Evolutionary conservation across 2,797 vertebrate genomes (phyloP), one percentile per base, ranked within the genome.

Genomic region (Capromys pilorides): DNA sequence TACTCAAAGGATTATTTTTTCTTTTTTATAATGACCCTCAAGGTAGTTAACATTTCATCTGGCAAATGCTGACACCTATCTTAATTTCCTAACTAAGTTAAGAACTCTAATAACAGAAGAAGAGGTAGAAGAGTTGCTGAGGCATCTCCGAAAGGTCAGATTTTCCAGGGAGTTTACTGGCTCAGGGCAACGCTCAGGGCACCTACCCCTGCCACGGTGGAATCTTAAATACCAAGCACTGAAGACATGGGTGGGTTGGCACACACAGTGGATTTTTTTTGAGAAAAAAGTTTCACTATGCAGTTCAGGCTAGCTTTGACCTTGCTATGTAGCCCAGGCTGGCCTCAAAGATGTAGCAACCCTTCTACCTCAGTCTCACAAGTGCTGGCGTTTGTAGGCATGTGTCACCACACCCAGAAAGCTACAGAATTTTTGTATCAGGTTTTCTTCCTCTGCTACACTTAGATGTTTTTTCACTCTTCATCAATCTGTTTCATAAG

Each of bases 251-350:
- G 13, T 12, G 57, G 22, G 16, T 41, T 51, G 54, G 18, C 12
- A 11, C 4, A 2, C 0, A 0, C 26, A 13, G 26, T 10, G 7
- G 33, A n/a, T 36, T 69, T 69, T 66, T 5, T 36, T 69, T 36
- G 18, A 36, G 66, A 4, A n/a, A 62, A 62, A 24, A 36, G 33
- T 69, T n/a, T 69, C 2, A 19, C 33, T 67, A n/a, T n/a, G 16
- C n/a, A 67, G 5, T 67, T 69, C n/a, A 69, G 66, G n/a, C 66
- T 36, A 69, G 18, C 33, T n/a, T n/a, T n/a, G 66, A 69, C n/a
- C 66, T 69, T 33, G 21, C n/a, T 16, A 7, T 19, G 33, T 69
- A 36, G 6, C 7, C 7, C 66, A 69, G 18, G 33, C 16, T 69
- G 33, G n/a, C 18, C 66, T 69, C n/a, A 36, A n/a, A 69, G 16